phyloP scores from a whole-genome alignment of 2,888 invertebrate species.

The Fragum fragum region DNA sequence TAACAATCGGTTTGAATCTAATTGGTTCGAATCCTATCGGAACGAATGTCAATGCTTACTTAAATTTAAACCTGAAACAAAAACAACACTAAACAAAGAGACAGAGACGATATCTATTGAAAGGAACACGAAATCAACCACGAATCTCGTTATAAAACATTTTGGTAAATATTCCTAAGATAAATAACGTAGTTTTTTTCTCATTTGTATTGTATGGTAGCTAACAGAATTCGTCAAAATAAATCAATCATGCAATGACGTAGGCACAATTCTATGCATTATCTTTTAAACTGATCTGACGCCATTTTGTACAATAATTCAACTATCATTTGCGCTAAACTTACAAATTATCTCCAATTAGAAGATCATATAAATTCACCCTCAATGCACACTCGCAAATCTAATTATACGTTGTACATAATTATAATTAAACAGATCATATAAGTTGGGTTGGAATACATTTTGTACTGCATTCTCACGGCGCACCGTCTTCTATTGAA shows the following conservation, averaged over 20 bases:
- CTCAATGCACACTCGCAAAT: background rate
- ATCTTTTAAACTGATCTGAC: background rate
- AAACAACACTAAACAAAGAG: no score
- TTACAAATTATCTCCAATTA: conserved; percentile 1
- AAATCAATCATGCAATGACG: background rate
- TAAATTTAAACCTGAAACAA: no score
- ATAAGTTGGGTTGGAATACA: background rate
- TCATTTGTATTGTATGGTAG: no score
- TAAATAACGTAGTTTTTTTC: no score
- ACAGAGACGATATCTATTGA: no score
- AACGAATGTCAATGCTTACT: no score
- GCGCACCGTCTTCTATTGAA: conserved; percentile 4
- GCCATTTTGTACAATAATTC: background rate
- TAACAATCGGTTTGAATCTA: no score
- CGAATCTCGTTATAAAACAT: no score
- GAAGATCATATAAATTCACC: background rate
- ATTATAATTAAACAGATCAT: background rate
- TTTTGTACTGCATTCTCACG: background rate
- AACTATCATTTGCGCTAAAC: background rate
- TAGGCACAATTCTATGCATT: background rate
- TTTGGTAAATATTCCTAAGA: no score
- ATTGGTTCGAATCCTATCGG: no score
- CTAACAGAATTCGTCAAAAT: no score
- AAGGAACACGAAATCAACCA: no score
- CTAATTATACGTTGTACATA: background rate